These are phyloP conservation scores for Macropus fuliginosus DNA, from an alignment of 2,797 vertebrate species.

Conservation along the genomic window DNA sequence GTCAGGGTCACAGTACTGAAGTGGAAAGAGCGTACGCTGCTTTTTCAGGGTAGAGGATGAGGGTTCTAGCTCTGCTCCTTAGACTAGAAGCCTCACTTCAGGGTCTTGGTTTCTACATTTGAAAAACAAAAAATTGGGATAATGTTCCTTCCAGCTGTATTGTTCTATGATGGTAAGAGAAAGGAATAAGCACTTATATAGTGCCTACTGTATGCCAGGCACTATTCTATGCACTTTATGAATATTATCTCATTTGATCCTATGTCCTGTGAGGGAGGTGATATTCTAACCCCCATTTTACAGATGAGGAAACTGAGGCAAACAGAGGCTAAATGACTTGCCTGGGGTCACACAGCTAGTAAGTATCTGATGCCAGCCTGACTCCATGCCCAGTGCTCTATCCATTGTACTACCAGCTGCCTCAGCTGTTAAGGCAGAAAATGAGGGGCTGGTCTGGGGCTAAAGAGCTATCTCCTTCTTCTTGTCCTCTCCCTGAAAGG, in stretches of 20 bases:
- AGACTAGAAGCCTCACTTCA: not conserved
- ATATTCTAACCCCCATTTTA: not conserved
- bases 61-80: not conserved
- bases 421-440: not conserved
- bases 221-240: not conserved
- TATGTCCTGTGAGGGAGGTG: not conserved
- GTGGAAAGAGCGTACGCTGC: not conserved
- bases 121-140: not conserved
- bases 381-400: not conserved
- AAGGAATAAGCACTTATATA: not conserved
- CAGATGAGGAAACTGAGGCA: not conserved
- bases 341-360: not conserved
- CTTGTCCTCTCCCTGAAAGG: not conserved
- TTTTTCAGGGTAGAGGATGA: not conserved
- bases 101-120: not conserved
- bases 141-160: not conserved
- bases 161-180: not conserved
- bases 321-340: not conserved
- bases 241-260: not conserved
- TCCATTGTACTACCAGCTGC: not conserved
- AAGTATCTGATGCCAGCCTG: not conserved
- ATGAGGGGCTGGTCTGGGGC: not conserved
- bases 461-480: not conserved
- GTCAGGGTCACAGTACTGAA: not conserved
- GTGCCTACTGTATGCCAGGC: not conserved